Base-by-base conservation (phyloP, 2,113 vertebrate species). In the Gambusia affinis region DNA sequence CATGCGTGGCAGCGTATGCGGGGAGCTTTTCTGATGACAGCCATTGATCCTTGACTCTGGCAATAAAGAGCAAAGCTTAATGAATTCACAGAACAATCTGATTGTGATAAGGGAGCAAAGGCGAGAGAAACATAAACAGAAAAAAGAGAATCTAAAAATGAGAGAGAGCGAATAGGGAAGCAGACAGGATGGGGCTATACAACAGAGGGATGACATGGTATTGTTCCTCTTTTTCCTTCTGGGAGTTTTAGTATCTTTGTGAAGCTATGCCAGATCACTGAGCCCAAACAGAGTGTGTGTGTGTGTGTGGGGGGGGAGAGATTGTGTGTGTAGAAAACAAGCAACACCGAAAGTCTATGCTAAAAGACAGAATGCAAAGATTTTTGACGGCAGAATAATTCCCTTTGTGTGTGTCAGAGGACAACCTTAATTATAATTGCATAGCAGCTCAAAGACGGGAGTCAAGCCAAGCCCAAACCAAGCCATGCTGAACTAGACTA, bases 401-500 rank as follows among this genome's bases (percentile, higher is more conserved):
- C 47, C 47, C 70, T 87, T 73, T 89, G 85, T 87, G 72, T 73
- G 84, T 90, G 88, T 92, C 84, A 85, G 78, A 87, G 86, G 83
- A 84, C 82, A 81, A 42, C 87, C 85, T 88, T 92, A 92, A 92
- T 94, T 93, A 93, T 88, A 89, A 89, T 90, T 91, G 88, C 83
- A 87, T 83, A 85, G 88, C 85, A 87, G 88, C 89, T 91, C 90
- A 89, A 83, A 91, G 90, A 72, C 70, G 75, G 74, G 84, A 79
- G 72, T 71, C 12, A 37, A 82, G 83, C 90, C 90, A 89, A 86
- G 77, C 76, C 35, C 54, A 47, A 86, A 86, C 83, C 88, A 87
- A 91, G 90, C 90, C 91, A 91, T 89, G 89, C 92, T 92, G 89
- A 93, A 92, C 90, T 84, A 86, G 85, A 87, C 86, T 89, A 86